These are phyloP conservation scores for Heliconius hermathena DNA, from an alignment of 1,140 invertebrate genomes.

Conservation along the genomic window DNA sequence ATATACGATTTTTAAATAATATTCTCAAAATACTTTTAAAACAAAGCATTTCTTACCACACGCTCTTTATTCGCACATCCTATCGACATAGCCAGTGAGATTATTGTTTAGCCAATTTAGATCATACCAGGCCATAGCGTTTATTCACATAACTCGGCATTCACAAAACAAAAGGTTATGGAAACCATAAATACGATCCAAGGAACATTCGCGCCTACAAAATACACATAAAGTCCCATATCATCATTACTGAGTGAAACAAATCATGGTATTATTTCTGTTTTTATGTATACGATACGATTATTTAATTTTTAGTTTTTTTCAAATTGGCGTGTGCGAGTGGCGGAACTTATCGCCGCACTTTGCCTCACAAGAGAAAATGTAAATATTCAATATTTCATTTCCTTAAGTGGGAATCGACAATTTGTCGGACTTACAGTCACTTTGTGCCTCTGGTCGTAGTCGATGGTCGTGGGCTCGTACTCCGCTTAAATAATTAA, in stretches of 20 bases:
- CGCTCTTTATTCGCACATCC: conserved; percentile 3
- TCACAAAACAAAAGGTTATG: conserved; percentile 45
- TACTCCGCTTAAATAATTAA: too few species aligned
- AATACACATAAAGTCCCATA: conserved; percentile 47
- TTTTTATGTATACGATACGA: conserved; percentile 32
- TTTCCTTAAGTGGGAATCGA: too few species aligned
- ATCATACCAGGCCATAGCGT: conserved; percentile 24
- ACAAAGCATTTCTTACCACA: not conserved
- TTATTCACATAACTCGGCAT: conserved; percentile 43
- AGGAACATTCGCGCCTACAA: conserved; percentile 45
- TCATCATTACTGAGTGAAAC: conserved; percentile 51
- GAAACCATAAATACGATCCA: conserved; percentile 43
- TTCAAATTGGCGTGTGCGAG: too few species aligned
- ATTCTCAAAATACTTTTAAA: not conserved
- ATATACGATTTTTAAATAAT: not conserved
- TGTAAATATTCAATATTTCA: too few species aligned
- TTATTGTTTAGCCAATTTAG: conserved; percentile 46
- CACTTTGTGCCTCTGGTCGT: too few species aligned
- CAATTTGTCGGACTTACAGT: too few species aligned
- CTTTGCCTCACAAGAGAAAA: too few species aligned
- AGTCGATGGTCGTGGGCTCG: too few species aligned
- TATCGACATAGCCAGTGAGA: conserved; percentile 25
- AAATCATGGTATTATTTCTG: conserved; percentile 43
- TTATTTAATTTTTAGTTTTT: not conserved
- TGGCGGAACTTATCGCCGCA: too few species aligned